Conservation (phyloP, 2,113 vertebrate species). For the Mellivora capensis region DNA sequence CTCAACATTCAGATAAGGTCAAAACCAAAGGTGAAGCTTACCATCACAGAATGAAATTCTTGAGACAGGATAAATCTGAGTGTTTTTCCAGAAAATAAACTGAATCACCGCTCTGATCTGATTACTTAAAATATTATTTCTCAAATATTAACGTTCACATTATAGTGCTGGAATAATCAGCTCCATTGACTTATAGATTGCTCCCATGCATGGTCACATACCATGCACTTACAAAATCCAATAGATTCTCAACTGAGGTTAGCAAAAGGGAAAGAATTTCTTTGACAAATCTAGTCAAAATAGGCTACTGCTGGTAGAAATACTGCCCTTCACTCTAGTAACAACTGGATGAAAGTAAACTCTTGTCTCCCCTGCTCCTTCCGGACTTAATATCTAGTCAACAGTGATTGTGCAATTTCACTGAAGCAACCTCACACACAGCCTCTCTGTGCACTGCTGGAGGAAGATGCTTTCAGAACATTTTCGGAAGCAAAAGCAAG, state of each 20-base stretch:
- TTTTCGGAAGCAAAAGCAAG: background rate
- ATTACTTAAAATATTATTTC: background rate
- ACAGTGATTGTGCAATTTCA: background rate
- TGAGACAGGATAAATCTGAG: background rate
- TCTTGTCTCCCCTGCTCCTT: background rate
- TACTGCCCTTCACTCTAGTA: background rate
- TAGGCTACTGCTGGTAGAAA: background rate
- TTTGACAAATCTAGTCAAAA: background rate
- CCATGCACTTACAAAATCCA: background rate
- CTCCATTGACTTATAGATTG: background rate
- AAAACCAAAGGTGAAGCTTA: background rate
- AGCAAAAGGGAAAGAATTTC: background rate
- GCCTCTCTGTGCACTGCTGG: background rate
- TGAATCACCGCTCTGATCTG: background rate
- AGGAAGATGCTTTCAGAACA: background rate
- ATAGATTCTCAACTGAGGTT: background rate
- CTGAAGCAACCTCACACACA: background rate
- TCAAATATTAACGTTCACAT: background rate
- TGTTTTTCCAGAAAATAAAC: background rate
- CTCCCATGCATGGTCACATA: background rate
- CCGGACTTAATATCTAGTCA: background rate
- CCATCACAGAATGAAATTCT: background rate
- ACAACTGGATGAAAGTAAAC: background rate
- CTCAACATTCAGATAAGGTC: background rate
- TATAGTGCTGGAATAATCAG: background rate